A percentile compares a stretch with the other conserved stretches of the same genome.
These are phyloP conservation scores for Agriopis aurantiaria DNA, from an alignment of 2,888 invertebrate species.

Conservation along the genomic window DNA sequence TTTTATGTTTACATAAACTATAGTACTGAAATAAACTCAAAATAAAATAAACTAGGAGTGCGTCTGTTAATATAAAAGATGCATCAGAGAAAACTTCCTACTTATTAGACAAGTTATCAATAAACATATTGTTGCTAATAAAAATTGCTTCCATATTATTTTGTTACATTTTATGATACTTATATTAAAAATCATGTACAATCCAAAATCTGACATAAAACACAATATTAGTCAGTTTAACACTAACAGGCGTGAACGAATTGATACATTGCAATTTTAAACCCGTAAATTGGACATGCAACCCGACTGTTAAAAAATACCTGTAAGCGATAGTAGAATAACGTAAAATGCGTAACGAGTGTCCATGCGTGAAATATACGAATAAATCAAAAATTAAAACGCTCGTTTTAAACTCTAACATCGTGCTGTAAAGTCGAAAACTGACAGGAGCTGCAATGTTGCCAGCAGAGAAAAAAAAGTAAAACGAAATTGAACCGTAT, in stretches of 20 bases:
- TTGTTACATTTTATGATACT: too few species aligned
- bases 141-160: too few species aligned
- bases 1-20: too few species aligned
- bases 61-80: too few species aligned
- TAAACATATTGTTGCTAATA: too few species aligned
- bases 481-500: not conserved
- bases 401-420: not conserved
- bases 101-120: too few species aligned
- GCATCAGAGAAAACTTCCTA: too few species aligned
- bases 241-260: conserved; percentile 18
- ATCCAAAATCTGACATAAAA: not conserved
- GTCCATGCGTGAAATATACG: conserved; percentile 62
- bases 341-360: conserved; percentile 52
- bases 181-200: too few species aligned
- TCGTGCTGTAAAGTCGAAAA: conserved; percentile 1
- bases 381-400: conserved; percentile 2
- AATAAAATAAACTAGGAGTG: too few species aligned
- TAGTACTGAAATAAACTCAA: too few species aligned
- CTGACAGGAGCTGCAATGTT: conserved; percentile 5
- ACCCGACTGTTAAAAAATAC: conserved; percentile 18
- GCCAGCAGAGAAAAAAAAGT: conserved; percentile 4
- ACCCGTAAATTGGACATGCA: conserved; percentile 21
- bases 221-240: conserved; percentile 18
- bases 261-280: conserved; percentile 20
- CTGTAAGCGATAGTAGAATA: conserved; percentile 37